Percentiles rank a stretch among this genome's conserved stretches.
Evolutionary conservation across 2,113 vertebrate species (phyloP).

Genomic region (Pimephales promelas): DNA sequence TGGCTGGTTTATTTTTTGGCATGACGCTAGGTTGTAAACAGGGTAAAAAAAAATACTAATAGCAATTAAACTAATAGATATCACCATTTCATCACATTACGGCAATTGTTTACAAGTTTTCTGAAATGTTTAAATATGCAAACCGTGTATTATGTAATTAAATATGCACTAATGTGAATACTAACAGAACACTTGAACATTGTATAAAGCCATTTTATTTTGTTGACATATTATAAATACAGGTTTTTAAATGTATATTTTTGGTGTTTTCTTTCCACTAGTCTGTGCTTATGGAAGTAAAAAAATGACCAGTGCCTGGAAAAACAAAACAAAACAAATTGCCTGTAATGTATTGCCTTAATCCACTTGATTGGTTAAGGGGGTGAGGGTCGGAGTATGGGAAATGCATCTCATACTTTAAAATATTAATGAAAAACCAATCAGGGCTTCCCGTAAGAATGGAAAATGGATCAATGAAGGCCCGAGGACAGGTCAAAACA

Average conservation of each 20-base stretch:
- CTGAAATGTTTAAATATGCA: background rate
- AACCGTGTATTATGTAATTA: background rate
- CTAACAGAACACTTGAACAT: background rate
- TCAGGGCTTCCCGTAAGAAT: slow-evolving; percentile 34
- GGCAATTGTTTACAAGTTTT: background rate
- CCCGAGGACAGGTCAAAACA: background rate
- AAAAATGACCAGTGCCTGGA: background rate
- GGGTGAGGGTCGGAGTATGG: background rate
- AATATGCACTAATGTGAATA: background rate
- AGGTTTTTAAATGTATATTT: too few relatives aligned
- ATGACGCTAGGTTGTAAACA: too few relatives aligned
- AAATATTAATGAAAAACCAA: slow-evolving; percentile 49
- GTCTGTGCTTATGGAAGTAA: background rate
- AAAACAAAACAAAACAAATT: background rate
- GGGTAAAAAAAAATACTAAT: too few relatives aligned
- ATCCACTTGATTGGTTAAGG: background rate
- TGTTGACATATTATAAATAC: background rate
- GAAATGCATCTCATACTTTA: slow-evolving; percentile 39
- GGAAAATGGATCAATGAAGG: slow-evolving; percentile 34
- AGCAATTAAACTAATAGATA: too few relatives aligned
- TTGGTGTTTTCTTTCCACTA: too few relatives aligned
- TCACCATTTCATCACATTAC: too few relatives aligned
- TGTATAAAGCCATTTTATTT: background rate
- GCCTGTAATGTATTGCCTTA: background rate
- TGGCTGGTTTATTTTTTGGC: too few relatives aligned